phyloP scores from a whole-genome alignment of 2,888 invertebrate genomes.

The Nomada fucata region DNA sequence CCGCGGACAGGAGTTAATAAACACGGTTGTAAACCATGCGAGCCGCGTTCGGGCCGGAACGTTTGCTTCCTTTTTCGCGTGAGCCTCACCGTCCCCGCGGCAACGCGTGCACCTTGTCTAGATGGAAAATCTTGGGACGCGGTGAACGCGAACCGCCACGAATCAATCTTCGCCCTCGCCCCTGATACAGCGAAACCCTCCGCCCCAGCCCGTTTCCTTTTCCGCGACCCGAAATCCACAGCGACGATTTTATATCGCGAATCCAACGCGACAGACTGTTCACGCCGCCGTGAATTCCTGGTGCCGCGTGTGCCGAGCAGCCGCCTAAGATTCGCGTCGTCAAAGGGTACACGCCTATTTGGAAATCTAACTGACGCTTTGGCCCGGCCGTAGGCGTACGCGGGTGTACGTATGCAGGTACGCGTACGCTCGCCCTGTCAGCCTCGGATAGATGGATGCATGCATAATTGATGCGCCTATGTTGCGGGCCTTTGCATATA shows the following conservation, averaged over 20 bases:
- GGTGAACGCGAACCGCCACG: conserved; percentile 50
- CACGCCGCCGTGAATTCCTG: conserved; percentile 45
- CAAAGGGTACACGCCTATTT: conserved; percentile 70
- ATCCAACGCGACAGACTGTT: conserved; percentile 29
- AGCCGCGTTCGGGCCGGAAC: conserved; percentile 1
- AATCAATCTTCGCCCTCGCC: conserved; percentile 64
- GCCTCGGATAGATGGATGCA: conserved; percentile 58
- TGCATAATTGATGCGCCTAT: conserved; percentile 69
- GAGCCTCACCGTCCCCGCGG: conserved; percentile 51
- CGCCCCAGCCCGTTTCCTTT: conserved; percentile 34
- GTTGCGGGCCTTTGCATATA: conserved; percentile 4
- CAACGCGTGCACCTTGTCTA: conserved; percentile 47
- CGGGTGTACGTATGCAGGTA: conserved; percentile 36
- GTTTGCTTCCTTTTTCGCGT: conserved; percentile 38
- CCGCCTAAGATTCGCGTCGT: conserved; percentile 57
- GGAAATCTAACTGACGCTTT: conserved; percentile 69
- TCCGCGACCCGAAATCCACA: conserved; percentile 20
- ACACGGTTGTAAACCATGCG: conserved; percentile 14
- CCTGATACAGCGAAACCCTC: conserved; percentile 48
- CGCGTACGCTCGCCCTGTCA: conserved; percentile 39
- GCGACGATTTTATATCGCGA: conserved; percentile 45
- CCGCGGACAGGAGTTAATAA: conserved; percentile 58
- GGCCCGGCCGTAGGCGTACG: conserved; percentile 45
- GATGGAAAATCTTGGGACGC: conserved; percentile 57
- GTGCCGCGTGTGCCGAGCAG: conserved; percentile 1